Percentiles rank a stretch among this genome's conserved stretches.
These are phyloP conservation scores for Leptogaster cylindrica DNA, from an alignment of 2,888 invertebrate genomes.

Conservation along the genomic window DNA sequence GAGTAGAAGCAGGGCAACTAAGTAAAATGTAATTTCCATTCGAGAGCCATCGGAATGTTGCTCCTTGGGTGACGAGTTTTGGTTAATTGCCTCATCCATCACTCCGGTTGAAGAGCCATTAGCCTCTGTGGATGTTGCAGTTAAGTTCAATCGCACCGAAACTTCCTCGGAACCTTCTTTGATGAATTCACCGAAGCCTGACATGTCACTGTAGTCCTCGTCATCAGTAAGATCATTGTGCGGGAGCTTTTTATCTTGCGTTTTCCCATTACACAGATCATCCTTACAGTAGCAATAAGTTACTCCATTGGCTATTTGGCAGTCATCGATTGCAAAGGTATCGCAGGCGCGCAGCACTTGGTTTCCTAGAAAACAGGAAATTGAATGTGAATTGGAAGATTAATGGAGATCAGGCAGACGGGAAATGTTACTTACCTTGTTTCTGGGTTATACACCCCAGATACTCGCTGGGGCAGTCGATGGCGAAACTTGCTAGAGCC, in stretches of 20 bases:
- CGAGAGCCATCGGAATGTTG: not conserved
- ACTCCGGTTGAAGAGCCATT: not conserved
- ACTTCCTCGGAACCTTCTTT: conserved; percentile 20
- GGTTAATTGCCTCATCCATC: not conserved
- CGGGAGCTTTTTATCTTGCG: not conserved
- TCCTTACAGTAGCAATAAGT: conserved; percentile 46
- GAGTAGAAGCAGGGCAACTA: no score
- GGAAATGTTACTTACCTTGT: conserved; percentile 39
- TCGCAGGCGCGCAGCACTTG: conserved; percentile 44
- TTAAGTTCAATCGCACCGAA: not conserved
- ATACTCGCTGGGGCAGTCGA: conserved; percentile 44
- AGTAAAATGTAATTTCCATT: not conserved
- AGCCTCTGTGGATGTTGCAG: not conserved
- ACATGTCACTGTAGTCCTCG: conserved; percentile 46
- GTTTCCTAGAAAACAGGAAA: conserved; percentile 32
- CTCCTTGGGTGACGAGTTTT: no score
- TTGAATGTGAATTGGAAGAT: conserved; percentile 15
- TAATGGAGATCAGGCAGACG: not conserved
- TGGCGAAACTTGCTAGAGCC: conserved; percentile 40
- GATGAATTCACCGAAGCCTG: conserved; percentile 37
- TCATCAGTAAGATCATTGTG: conserved; percentile 42
- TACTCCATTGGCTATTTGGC: conserved; percentile 46
- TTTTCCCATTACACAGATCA: conserved; percentile 45
- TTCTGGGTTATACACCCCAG: conserved; percentile 45
- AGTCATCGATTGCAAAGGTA: conserved; percentile 44